Conservation (phyloP, 2,797 vertebrate genomes). For the Darevskia mixta region DNA sequence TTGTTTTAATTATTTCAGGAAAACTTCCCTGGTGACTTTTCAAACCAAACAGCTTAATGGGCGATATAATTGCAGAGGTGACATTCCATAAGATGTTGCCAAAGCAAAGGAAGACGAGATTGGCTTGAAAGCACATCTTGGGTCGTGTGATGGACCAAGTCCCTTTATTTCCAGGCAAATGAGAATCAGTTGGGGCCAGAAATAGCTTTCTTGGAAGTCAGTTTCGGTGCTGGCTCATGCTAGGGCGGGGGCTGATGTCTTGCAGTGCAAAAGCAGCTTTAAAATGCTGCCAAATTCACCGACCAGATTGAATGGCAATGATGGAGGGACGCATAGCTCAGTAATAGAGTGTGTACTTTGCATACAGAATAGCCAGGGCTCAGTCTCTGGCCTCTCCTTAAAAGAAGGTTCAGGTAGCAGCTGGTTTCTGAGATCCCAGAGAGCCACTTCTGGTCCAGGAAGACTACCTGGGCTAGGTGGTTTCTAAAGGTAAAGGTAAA, state of each 20-base stretch:
- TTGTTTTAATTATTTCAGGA: not conserved
- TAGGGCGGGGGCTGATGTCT: conserved; percentile 21
- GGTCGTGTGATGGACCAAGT: conserved; percentile 3
- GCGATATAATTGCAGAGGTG: conserved; percentile 44
- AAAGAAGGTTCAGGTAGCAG: too few species aligned
- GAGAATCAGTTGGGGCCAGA: conserved; percentile 42
- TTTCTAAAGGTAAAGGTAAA: too few species aligned
- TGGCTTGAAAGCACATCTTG: not conserved
- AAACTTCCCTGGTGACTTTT: conserved; percentile 30
- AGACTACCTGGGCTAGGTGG: too few species aligned
- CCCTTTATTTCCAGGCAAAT: conserved; percentile 18
- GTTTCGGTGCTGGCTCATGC: conserved; percentile 8
- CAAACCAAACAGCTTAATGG: conserved; percentile 57
- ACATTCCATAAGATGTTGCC: not conserved
- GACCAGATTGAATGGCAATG: not conserved
- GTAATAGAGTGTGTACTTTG: not conserved
- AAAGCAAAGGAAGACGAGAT: conserved; percentile 34
- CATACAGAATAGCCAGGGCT: not conserved
- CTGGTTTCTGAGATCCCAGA: too few species aligned
- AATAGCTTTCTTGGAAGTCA: conserved; percentile 45
- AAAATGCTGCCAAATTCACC: conserved; percentile 27
- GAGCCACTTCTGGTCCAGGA: too few species aligned
- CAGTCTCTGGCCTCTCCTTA: too few species aligned
- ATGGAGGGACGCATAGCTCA: not conserved
- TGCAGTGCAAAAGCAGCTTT: not conserved